Percentiles rank a stretch among this genome's conserved stretches.
Evolutionary conservation across 2,113 vertebrate genomes (phyloP).

Genomic region (Catharus bicknelli): DNA sequence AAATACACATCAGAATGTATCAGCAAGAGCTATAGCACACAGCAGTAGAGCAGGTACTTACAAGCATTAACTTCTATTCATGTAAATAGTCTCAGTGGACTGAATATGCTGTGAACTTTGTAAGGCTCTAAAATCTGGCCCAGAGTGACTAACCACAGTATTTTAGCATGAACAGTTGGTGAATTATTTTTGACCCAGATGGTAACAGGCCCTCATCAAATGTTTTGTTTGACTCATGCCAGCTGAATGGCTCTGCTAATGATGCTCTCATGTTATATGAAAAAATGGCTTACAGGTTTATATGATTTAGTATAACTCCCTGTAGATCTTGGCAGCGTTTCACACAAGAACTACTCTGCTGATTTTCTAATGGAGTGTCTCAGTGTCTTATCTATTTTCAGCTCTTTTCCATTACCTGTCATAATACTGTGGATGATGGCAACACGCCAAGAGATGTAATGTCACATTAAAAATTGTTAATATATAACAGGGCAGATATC

Average conservation of each 20-base stretch:
- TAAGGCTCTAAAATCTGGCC: background rate
- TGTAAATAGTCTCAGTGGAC: background rate
- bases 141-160: background rate
- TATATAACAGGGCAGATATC: background rate
- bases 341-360: background rate
- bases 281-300: background rate
- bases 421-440: background rate
- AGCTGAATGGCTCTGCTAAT: background rate
- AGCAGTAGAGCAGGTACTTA: background rate
- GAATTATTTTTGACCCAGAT: slow-evolving; percentile 43
- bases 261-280: background rate
- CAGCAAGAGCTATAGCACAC: background rate
- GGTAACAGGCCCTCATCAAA: background rate
- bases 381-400: slow-evolving; percentile 1
- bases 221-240: background rate
- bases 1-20: background rate
- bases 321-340: background rate
- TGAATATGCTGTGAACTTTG: rapidly evolving
- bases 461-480: background rate
- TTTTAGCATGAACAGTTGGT: background rate
- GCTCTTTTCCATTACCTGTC: background rate
- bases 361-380: background rate
- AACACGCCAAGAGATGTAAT: background rate
- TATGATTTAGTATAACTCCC: background rate
- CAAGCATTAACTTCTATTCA: background rate